These are phyloP conservation scores for Peromyscus eremicus DNA, from an alignment of 2,797 vertebrate genomes.

Conservation along the genomic window DNA sequence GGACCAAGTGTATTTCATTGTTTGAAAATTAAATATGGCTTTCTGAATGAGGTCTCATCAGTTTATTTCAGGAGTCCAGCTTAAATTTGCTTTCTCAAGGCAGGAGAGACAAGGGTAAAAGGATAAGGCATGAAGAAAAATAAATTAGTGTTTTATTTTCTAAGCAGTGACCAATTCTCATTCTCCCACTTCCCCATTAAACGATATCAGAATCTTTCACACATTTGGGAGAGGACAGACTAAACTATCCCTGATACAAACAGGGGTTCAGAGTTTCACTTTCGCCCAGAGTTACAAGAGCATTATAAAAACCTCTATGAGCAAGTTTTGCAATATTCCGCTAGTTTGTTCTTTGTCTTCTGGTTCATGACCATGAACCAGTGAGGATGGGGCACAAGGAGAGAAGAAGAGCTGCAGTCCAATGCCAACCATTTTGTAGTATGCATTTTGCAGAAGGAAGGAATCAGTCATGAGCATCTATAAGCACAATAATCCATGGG, in stretches of 20 bases:
- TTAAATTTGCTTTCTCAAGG: neutral
- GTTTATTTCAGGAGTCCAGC: neutral
- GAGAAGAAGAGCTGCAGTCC: neutral
- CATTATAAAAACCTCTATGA: constrained; percentile 54
- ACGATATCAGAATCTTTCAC: neutral
- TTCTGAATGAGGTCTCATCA: neutral
- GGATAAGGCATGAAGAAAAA: neutral
- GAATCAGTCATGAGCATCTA: neutral
- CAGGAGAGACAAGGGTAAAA: neutral
- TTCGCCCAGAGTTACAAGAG: constrained; percentile 59
- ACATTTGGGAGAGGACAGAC: neutral
- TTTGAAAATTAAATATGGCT: constrained; percentile 20
- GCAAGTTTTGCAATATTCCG: neutral
- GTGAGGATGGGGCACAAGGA: neutral
- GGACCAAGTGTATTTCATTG: neutral
- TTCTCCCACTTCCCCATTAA: neutral
- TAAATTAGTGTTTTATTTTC: constrained; percentile 21
- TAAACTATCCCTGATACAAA: neutral
- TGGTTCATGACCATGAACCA: constrained; percentile 10
- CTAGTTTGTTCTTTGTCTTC: constrained; percentile 30
- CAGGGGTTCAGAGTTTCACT: neutral
- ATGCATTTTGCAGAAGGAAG: neutral
- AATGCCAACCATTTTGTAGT: neutral
- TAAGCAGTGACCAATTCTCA: neutral
- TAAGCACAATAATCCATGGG: neutral